Base-by-base conservation (phyloP, 2,888 invertebrate genomes). In the Itoplectis maculator region DNA sequence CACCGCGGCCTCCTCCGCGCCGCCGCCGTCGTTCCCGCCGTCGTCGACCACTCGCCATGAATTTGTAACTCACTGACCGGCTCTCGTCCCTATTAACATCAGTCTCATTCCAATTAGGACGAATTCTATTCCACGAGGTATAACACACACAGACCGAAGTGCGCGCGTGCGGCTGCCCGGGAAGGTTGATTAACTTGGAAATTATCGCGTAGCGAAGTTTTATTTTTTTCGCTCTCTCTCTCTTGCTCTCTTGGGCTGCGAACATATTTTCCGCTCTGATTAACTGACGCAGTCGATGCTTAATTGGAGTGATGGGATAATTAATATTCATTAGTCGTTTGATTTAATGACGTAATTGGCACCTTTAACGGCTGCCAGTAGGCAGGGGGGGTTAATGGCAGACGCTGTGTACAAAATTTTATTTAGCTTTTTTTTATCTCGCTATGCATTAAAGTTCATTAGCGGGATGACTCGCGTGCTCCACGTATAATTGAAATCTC, bases 11-110 rank as follows among this genome's bases (percentile, higher is more conserved):
- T 15, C 66, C 47, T 29, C 29, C 29, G 29, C 29, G 29, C 29
- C n/a, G n/a, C n/a, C n/a, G n/a, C n/a, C 61, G 56, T 47, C 66
- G 66, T 54, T 77, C 79, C 59, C 72, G 79, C 76, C 76, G 79
- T 79, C 76, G 66, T 72, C 79, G 70, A 79, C 54, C 76, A 68
- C 79, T 82, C 79, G 73, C 72, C 82, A 79, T 73, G 79, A 82
- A 82, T 82, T 82, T 79, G 54, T 79, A 82, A 79, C 82, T 76
- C 51, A 82, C 82, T 78, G 82, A 82, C 82, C 82, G 73, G 78
- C 59, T 76, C 76, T 76, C 76, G 73, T 77, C 82, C 68, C 79
- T 76, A 82, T 79, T 77, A 82, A 82, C 79, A 76, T 82, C 72
- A 82, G 79, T 79, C 79, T 76, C 76, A 49, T 79, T 76, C 68